Percentiles rank a stretch among this genome's conserved stretches.
These are phyloP conservation scores for Mobula birostris DNA, from an alignment of 2,113 vertebrate species.

Conservation along the genomic window DNA sequence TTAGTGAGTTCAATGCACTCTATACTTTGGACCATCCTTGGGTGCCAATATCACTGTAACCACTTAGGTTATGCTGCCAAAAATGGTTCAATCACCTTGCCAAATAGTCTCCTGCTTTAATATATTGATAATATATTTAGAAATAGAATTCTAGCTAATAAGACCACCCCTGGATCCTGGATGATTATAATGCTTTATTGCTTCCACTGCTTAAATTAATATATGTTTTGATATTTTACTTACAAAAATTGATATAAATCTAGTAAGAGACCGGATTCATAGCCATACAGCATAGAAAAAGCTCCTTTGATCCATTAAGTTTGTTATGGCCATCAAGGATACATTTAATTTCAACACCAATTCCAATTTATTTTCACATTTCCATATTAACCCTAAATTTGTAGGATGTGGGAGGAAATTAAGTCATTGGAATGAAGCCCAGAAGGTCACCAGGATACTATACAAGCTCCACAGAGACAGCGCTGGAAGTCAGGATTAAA, in stretches of 20 bases:
- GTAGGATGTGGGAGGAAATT: no score
- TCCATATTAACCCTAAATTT: no score
- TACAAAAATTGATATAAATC: neutral
- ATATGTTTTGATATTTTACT: neutral
- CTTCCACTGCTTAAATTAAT: neutral
- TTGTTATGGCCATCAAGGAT: no score
- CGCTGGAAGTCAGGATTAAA: no score
- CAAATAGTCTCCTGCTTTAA: neutral
- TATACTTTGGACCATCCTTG: neutral
- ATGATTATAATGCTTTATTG: no score
- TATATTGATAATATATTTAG: neutral
- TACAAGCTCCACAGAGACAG: no score
- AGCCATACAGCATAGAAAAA: no score
- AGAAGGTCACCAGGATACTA: no score
- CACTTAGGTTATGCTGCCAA: neutral
- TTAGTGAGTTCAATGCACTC: neutral
- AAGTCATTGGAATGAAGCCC: no score
- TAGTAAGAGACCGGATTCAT: neutral
- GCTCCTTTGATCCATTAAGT: no score
- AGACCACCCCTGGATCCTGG: neutral
- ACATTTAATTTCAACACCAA: no score
- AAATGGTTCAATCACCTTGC: neutral
- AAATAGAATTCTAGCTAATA: neutral
- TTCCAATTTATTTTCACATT: no score
- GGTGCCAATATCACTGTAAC: neutral